These are phyloP conservation scores for Casuarius casuarius DNA, from an alignment of 2,113 vertebrate genomes.

Conservation along the genomic window DNA sequence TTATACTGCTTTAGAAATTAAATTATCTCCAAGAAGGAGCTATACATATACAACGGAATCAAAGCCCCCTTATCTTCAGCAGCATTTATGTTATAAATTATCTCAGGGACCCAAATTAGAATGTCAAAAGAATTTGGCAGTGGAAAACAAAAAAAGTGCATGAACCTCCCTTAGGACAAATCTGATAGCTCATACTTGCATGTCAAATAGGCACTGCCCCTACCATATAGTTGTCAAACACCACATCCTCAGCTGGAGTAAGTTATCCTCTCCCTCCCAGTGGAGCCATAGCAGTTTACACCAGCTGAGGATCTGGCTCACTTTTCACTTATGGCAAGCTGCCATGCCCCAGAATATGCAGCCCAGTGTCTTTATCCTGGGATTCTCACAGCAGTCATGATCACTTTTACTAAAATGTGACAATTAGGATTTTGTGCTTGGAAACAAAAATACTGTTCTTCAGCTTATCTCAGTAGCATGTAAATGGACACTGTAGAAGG, in stretches of 20 bases:
- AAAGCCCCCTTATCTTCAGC: not conserved
- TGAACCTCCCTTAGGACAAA: slow-evolving; percentile 36
- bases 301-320: not conserved
- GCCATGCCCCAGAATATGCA: not conserved
- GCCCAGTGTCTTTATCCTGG: not conserved
- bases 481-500: not conserved
- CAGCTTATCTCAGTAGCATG: not conserved
- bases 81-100: slow-evolving; percentile 40
- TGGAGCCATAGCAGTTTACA: not conserved
- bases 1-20: slow-evolving; percentile 28
- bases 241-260: not conserved
- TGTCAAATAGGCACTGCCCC: not conserved
- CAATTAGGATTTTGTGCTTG: not conserved
- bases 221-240: not conserved
- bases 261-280: not conserved
- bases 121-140: slow-evolving; percentile 23
- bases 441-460: not conserved
- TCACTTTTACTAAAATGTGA: not conserved
- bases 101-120: slow-evolving; percentile 16
- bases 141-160: slow-evolving; percentile 6
- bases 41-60: not conserved
- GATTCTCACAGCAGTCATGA: accelerated
- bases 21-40: slow-evolving; percentile 15
- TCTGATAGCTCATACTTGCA: not conserved
- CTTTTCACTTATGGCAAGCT: not conserved